phyloP scores from a whole-genome alignment of 2,113 vertebrate genomes.

The Leptosomus discolor region DNA sequence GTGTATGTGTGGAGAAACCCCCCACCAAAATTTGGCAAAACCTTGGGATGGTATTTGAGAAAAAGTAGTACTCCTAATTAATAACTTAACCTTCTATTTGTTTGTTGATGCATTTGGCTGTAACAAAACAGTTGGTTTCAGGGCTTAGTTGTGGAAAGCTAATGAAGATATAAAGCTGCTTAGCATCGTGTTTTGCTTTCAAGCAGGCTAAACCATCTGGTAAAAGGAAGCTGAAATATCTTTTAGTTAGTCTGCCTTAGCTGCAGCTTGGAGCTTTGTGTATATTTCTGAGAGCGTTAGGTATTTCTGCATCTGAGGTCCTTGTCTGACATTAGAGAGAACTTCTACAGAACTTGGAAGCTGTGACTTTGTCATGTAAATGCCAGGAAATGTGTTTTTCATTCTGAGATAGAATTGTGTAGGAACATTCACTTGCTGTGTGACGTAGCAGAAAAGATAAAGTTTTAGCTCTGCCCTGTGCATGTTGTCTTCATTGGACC shows the following conservation, averaged over 20 bases:
- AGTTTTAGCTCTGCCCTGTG: background rate
- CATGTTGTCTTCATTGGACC: background rate
- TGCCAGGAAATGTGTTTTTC: background rate
- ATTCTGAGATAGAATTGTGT: background rate
- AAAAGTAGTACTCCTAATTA: background rate
- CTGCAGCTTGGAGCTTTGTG: background rate
- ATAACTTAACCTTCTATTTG: background rate
- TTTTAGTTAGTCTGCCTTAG: background rate
- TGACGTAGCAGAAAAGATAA: background rate
- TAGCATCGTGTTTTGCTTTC: background rate
- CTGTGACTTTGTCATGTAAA: background rate
- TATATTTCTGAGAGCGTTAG: background rate
- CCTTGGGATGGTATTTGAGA: background rate
- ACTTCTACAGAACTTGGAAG: background rate
- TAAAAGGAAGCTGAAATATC: background rate
- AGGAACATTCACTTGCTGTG: background rate
- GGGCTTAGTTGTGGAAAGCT: background rate
- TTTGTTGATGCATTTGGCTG: background rate
- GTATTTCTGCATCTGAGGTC: background rate
- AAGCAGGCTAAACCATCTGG: background rate
- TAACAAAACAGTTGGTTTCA: background rate
- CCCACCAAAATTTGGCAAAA: background rate
- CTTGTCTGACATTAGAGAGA: background rate
- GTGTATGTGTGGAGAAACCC: too few species aligned
- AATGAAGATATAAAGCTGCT: background rate